A percentile compares a stretch with the other conserved stretches of the same genome.
Evolutionary conservation across 2,113 vertebrate species (phyloP).

Genomic region (Stomatorhinus ivindoensis): DNA sequence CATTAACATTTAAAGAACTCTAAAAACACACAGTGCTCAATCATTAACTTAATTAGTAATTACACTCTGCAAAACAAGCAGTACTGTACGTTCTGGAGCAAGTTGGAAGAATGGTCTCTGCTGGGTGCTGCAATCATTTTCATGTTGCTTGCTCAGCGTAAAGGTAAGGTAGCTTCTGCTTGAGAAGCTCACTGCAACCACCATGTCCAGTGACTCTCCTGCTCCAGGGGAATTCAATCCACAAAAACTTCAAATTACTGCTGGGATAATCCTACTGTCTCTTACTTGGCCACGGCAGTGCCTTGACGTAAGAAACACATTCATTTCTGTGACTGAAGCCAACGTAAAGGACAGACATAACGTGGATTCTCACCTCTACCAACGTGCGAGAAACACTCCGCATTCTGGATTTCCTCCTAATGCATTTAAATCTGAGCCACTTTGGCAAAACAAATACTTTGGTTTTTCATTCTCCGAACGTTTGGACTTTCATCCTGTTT

Average conservation of each 20-base stretch:
- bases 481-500: neutral
- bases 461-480: neutral
- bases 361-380: neutral
- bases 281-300: constrained; percentile 2
- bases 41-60: neutral
- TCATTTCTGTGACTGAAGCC: constrained; percentile 1
- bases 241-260: constrained; percentile 40
- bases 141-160: neutral
- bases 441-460: constrained; percentile 21
- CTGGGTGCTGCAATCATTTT: neutral
- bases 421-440: constrained; percentile 17
- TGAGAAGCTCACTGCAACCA: constrained; percentile 42
- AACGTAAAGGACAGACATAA: constrained; percentile 27
- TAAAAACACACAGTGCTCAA: neutral
- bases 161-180: constrained; percentile 34
- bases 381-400: constrained; percentile 21
- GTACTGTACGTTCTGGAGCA: neutral
- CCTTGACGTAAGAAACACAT: constrained; percentile 23
- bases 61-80: neutral
- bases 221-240: constrained; percentile 27
- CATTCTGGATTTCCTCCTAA: constrained; percentile 19
- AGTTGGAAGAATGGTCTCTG: neutral
- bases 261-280: constrained; percentile 26
- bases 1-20: neutral
- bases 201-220: constrained; percentile 30